Evolutionary conservation across 2,888 invertebrate genomes (phyloP).

Genomic region (Lasioglossum calceatum): DNA sequence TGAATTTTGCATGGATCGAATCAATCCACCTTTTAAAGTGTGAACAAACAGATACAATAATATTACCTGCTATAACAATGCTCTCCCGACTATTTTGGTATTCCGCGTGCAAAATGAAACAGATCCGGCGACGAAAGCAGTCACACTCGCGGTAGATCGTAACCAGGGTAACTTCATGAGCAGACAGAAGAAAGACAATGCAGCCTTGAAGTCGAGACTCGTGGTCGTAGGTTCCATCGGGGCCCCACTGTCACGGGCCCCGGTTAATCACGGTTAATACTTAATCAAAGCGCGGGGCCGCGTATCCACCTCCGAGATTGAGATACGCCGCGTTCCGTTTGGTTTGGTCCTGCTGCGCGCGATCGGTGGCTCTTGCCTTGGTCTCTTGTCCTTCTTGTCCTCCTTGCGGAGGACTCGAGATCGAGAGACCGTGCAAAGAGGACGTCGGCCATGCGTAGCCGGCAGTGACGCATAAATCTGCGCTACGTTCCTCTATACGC

Average conservation of each 20-base stretch:
- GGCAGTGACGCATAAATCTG: constrained; percentile 76
- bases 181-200: constrained; percentile 31
- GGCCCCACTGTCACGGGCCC: constrained; percentile 42
- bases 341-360: constrained; percentile 41
- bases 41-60: not conserved
- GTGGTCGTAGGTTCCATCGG: constrained; percentile 26
- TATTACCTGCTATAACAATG: not conserved
- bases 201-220: constrained; percentile 36
- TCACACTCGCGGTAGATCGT: not conserved
- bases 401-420: constrained; percentile 41
- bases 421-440: constrained; percentile 38
- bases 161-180: not conserved
- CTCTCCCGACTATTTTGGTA: not conserved
- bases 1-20: not conserved
- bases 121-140: not conserved
- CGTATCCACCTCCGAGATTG: constrained; percentile 68
- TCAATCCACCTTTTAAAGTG: not conserved
- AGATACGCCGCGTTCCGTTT: constrained; percentile 70
- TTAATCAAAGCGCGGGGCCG: constrained; percentile 68
- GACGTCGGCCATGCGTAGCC: constrained; percentile 62
- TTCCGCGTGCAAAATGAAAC: not conserved
- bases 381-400: not conserved
- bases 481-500: constrained; percentile 57
- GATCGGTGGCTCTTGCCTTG: constrained; percentile 50
- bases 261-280: constrained; percentile 72